Percentiles rank a stretch among this genome's conserved stretches.
These are phyloP conservation scores for Amphipyra berbera DNA, from an alignment of 2,888 invertebrate species.

Conservation along the genomic window DNA sequence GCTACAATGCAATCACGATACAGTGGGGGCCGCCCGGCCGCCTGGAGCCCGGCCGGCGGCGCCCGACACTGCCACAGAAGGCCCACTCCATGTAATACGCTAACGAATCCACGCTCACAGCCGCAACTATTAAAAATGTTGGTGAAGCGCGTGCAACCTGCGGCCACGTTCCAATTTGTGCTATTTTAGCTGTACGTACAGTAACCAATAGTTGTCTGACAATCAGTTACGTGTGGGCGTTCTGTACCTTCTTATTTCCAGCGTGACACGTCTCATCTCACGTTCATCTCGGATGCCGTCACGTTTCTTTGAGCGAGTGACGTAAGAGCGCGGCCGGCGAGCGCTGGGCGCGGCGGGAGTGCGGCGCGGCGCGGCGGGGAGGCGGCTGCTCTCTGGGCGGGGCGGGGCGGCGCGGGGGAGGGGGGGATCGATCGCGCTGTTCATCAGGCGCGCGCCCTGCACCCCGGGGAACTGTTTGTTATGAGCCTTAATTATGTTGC, in stretches of 20 bases:
- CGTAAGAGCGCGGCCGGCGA: constrained; percentile 22
- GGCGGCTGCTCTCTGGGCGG: background rate
- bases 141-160: background rate
- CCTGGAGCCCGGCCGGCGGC: background rate
- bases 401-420: constrained; percentile 7
- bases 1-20: constrained; percentile 18
- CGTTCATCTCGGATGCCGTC: constrained; percentile 39
- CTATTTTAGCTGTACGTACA: background rate
- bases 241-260: background rate
- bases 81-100: background rate
- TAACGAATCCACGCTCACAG: background rate
- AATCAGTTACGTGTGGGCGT: background rate
- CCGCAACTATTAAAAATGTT: background rate
- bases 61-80: background rate
- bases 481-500: constrained; percentile 51
- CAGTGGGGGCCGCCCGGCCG: background rate
- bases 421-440: constrained; percentile 50
- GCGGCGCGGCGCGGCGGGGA: background rate
- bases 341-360: background rate
- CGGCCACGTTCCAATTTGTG: too few species aligned
- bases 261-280: constrained; percentile 28
- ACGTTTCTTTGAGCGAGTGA: constrained; percentile 41
- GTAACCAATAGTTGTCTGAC: background rate
- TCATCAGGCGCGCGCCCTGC: constrained; percentile 44
- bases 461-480: constrained; percentile 45